phyloP scores from a whole-genome alignment of 2,888 invertebrate species.

The Apotomis capreana region DNA sequence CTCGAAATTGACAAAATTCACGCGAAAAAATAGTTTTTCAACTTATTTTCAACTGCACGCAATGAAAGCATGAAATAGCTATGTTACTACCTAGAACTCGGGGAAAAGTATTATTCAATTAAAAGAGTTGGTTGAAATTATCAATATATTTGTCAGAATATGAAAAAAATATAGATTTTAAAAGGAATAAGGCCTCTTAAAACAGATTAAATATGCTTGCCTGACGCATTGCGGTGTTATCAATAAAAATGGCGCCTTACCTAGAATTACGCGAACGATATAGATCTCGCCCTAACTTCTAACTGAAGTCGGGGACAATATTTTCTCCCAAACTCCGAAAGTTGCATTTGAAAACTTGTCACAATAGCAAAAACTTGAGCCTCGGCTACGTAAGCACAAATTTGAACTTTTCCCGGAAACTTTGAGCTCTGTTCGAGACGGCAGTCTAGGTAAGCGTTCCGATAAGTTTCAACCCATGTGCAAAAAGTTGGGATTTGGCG shows the following conservation, averaged over 20 bases:
- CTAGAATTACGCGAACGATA: background rate
- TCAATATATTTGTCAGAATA: no score
- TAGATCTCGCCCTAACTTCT: slow-evolving; percentile 17
- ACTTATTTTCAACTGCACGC: no score
- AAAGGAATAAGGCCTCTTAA: no score
- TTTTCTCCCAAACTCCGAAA: slow-evolving; percentile 24
- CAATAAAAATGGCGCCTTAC: background rate
- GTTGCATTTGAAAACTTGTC: slow-evolving; percentile 39
- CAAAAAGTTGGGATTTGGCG: slow-evolving; percentile 13
- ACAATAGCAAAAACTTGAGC: slow-evolving; percentile 40
- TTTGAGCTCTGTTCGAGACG: slow-evolving; percentile 21
- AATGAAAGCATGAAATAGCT: no score
- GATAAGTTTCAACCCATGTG: slow-evolving; percentile 24
- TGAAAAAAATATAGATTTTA: no score
- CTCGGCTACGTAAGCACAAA: slow-evolving; percentile 38
- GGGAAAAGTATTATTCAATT: no score
- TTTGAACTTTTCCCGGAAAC: slow-evolving; percentile 35
- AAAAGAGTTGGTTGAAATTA: no score
- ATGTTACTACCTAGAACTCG: no score
- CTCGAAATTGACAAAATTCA: no score
- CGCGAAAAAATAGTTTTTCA: no score
- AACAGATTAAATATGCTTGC: no score
- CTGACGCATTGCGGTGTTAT: no score
- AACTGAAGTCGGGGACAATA: slow-evolving; percentile 31
- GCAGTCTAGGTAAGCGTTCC: slow-evolving; percentile 36